These are phyloP conservation scores for Agrotis clavis DNA, from an alignment of 2,888 invertebrate genomes.

Conservation along the genomic window DNA sequence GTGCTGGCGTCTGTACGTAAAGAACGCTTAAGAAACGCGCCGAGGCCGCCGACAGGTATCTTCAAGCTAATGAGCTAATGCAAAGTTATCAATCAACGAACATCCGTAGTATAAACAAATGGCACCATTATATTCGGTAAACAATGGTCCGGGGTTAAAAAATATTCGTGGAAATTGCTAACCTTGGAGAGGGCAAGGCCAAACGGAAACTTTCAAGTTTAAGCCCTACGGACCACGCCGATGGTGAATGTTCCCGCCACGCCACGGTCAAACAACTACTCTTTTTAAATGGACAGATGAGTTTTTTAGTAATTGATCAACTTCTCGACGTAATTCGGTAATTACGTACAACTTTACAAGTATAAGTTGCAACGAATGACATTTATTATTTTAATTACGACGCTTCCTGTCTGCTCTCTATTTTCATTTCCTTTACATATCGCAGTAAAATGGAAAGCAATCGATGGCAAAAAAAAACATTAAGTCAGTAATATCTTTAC, in stretches of 20 bases:
- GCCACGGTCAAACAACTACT: constrained; percentile 56
- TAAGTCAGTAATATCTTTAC: constrained; percentile 40
- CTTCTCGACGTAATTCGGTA: constrained; percentile 29
- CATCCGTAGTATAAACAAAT: constrained; percentile 53
- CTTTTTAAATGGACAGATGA: constrained; percentile 33
- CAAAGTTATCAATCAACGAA: constrained; percentile 59
- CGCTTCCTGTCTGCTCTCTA: constrained; percentile 24
- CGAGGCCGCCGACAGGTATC: constrained; percentile 21
- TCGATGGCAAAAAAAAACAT: constrained; percentile 44
- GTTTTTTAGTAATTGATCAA: constrained; percentile 21
- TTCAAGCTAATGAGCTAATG: constrained; percentile 13
- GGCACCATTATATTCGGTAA: constrained; percentile 62
- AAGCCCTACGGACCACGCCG: constrained; percentile 64
- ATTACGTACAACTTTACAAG: constrained; percentile 9
- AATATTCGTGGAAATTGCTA: constrained; percentile 69
- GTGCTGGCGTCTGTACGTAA: too few species aligned
- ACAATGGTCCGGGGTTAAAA: constrained; percentile 72
- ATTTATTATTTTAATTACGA: constrained; percentile 38
- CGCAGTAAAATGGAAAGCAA: constrained; percentile 46
- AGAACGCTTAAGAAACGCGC: not conserved
- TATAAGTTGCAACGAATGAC: constrained; percentile 18
- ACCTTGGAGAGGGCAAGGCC: constrained; percentile 81
- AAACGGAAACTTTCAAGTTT: constrained; percentile 79
- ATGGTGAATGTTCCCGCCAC: constrained; percentile 59
- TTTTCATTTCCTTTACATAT: constrained; percentile 36